A percentile compares a stretch with the other conserved stretches of the same genome.
Evolutionary conservation across 2,797 vertebrate species (phyloP).

Genomic region (Pseudochirops cupreus): DNA sequence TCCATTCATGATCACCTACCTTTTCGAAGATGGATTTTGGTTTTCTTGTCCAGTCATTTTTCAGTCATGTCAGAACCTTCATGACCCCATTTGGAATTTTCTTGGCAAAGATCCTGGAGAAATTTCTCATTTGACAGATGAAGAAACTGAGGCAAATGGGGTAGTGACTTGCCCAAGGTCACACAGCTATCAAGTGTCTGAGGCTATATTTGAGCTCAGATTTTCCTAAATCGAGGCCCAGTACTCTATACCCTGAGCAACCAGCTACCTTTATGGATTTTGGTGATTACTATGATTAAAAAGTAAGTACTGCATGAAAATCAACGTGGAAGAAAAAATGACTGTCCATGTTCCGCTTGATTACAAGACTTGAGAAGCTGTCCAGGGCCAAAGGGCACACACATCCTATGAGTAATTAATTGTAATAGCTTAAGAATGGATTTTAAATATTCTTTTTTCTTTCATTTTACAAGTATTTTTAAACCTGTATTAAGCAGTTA

Average conservation of each 20-base stretch:
- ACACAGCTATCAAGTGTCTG: background rate
- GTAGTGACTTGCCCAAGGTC: background rate
- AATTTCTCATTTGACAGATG: background rate
- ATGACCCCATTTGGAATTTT: background rate
- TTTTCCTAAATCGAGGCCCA: background rate
- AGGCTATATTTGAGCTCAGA: background rate
- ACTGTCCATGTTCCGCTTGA: background rate
- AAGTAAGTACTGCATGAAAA: background rate
- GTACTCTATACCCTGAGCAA: background rate
- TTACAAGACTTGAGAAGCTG: background rate
- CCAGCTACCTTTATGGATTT: background rate
- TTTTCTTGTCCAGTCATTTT: background rate
- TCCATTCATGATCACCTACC: background rate
- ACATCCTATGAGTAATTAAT: background rate
- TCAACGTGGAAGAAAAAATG: background rate
- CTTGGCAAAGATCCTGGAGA: background rate
- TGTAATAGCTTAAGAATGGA: background rate
- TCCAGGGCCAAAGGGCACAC: background rate
- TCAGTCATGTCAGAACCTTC: background rate
- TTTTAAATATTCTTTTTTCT: background rate
- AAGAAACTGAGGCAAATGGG: background rate
- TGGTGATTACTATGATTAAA: background rate
- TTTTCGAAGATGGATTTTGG: background rate
- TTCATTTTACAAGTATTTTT: background rate
- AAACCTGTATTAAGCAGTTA: background rate